A percentile compares a stretch with the other conserved stretches of the same genome.
Evolutionary conservation across 2,113 vertebrate species (phyloP).

Genomic region (Malurus alboscapulatus): DNA sequence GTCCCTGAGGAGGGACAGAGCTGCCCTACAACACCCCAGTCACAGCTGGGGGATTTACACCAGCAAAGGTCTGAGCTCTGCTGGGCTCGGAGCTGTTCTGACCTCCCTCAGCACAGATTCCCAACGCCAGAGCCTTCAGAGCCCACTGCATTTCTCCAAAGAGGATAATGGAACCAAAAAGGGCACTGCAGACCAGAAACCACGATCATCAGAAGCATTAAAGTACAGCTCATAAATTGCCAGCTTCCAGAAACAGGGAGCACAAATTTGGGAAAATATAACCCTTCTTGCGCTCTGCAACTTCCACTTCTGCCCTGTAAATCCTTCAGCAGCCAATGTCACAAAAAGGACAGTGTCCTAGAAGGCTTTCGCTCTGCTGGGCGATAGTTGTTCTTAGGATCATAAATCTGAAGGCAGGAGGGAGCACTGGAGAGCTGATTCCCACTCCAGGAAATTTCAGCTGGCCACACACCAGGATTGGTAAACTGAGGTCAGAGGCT

Average conservation of each 20-base stretch:
- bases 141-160: neutral
- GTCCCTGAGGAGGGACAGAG: neutral
- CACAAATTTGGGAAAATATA: neutral
- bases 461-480: neutral
- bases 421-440: neutral
- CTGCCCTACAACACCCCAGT: neutral
- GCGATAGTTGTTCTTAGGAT: neutral
- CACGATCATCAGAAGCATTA: neutral
- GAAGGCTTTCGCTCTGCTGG: neutral
- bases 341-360: neutral
- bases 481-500: neutral
- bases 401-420: neutral
- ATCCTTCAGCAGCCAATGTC: neutral
- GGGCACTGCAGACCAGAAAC: neutral
- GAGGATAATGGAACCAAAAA: neutral
- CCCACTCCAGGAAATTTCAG: neutral
- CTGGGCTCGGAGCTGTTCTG: neutral
- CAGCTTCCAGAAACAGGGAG: neutral
- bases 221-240: neutral
- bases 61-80: neutral
- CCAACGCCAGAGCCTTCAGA: rapidly evolving
- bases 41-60: neutral
- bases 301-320: neutral
- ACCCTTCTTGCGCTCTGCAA: neutral
- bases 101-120: neutral